A percentile compares a stretch with the other conserved stretches of the same genome.
These are phyloP conservation scores for Ctenicera cuprea DNA, from an alignment of 2,888 invertebrate genomes.

Conservation along the genomic window DNA sequence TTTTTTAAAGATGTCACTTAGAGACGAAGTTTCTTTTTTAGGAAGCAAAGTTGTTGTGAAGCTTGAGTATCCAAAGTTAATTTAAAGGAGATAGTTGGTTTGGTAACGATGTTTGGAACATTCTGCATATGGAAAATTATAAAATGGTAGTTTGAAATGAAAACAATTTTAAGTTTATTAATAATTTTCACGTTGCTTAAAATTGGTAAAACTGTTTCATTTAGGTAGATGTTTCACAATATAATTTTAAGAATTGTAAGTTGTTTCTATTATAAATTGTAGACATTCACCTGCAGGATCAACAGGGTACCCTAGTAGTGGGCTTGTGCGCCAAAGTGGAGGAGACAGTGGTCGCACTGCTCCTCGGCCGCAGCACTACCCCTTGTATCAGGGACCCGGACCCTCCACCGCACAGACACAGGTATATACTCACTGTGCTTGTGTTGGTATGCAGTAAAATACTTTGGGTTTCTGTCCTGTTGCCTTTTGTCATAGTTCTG, in stretches of 20 bases:
- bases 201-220: not conserved
- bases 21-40: too few relatives aligned
- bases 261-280: conserved; percentile 59
- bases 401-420: conserved; percentile 65
- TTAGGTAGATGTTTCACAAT: not conserved
- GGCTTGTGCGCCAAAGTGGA: conserved; percentile 66
- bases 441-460: conserved; percentile 36
- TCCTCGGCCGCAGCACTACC: conserved; percentile 66
- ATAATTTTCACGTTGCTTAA: too few relatives aligned
- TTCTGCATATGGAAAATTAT: too few relatives aligned
- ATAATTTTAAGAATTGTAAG: conserved; percentile 19
- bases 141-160: too few relatives aligned
- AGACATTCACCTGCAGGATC: conserved; percentile 69
- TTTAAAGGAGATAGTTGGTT: too few relatives aligned
- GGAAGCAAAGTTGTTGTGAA: too few relatives aligned
- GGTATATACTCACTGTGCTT: conserved; percentile 60
- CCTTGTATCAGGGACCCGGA: conserved; percentile 68
- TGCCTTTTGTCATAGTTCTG: not conserved
- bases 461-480: conserved; percentile 8
- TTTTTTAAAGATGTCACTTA: too few relatives aligned
- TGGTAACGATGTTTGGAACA: too few relatives aligned
- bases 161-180: too few relatives aligned
- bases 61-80: too few relatives aligned
- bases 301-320: conserved; percentile 66
- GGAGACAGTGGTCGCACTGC: conserved; percentile 68